Conservation (phyloP, 2,888 invertebrate species). For the Galerucella calmariensis region DNA sequence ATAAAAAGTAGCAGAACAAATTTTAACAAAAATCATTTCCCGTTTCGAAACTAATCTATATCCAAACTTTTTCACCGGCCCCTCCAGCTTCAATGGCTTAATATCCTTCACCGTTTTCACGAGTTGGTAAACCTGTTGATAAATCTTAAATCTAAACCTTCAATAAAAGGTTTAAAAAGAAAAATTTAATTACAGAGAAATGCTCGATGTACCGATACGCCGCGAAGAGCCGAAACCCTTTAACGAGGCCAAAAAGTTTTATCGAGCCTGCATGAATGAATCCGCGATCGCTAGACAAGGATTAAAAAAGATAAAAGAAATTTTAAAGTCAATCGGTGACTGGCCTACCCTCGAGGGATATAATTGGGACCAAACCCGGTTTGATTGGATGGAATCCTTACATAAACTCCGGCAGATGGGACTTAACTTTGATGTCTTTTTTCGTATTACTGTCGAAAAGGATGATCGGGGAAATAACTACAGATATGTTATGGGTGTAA, state of each 20-base stretch:
- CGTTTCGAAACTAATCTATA: too few relatives aligned
- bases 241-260: conserved; percentile 55
- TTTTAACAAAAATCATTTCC: too few relatives aligned
- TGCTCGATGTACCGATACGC: conserved; percentile 50
- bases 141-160: too few relatives aligned
- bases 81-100: not conserved
- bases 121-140: too few relatives aligned
- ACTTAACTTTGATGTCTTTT: conserved; percentile 58
- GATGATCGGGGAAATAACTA: conserved; percentile 52
- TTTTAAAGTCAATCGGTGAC: conserved; percentile 68
- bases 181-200: conserved; percentile 39
- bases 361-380: conserved; percentile 63
- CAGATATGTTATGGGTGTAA: conserved; percentile 58
- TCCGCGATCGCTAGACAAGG: conserved; percentile 56
- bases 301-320: conserved; percentile 53
- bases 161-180: not conserved
- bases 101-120: too few relatives aligned
- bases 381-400: conserved; percentile 59
- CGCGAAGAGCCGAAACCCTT: conserved; percentile 45
- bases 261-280: conserved; percentile 60
- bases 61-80: not conserved
- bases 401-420: conserved; percentile 58
- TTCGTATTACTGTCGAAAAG: conserved; percentile 53
- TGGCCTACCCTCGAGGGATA: conserved; percentile 70
- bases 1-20: too few relatives aligned